phyloP scores from a whole-genome alignment of 2,113 vertebrate species.

The Poecilia latipinna region DNA sequence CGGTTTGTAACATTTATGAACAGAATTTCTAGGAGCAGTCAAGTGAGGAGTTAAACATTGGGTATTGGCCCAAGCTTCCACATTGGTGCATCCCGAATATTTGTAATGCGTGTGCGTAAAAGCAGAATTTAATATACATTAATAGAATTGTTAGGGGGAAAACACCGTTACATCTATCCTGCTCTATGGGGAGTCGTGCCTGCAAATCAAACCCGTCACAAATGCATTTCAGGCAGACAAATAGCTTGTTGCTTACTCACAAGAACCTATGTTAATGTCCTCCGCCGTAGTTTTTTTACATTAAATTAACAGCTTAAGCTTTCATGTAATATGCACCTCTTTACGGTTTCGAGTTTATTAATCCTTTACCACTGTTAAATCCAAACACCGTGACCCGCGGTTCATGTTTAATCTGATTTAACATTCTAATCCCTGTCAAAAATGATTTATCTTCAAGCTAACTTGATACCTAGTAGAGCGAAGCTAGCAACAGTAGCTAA shows the following conservation, averaged over 20 bases:
- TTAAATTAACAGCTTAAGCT: slow-evolving; percentile 1
- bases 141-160: neutral
- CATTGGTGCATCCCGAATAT: no score
- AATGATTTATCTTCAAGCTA: neutral
- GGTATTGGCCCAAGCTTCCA: no score
- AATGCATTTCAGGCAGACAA: neutral
- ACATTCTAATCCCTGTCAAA: neutral
- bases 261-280: neutral
- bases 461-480: slow-evolving; percentile 13
- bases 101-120: no score
- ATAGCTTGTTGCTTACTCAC: slow-evolving; percentile 19
- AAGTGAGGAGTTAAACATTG: no score
- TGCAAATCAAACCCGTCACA: neutral
- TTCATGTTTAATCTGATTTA: neutral
- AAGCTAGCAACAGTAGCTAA: slow-evolving; percentile 63
- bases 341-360: slow-evolving; percentile 32
- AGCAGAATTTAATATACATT: neutral
- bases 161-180: neutral
- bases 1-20: no score
- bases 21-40: no score
- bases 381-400: neutral
- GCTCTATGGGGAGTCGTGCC: neutral
- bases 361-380: neutral
- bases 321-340: neutral
- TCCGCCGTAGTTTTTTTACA: neutral